Evolutionary conservation across 2,888 invertebrate genomes (phyloP).

Genomic region (Pandemis cinnamomeana): DNA sequence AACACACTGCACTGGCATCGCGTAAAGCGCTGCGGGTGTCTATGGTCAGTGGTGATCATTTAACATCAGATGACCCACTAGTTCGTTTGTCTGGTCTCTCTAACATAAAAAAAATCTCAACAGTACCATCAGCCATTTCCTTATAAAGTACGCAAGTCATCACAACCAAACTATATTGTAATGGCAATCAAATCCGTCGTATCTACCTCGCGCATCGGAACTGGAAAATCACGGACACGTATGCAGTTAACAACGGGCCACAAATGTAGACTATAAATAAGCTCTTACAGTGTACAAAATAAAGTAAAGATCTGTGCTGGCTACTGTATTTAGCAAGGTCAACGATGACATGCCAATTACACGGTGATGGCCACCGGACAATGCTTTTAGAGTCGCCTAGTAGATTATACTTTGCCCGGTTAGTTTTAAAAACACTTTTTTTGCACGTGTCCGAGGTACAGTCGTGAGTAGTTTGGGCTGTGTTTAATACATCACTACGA

Average conservation of each 20-base stretch:
- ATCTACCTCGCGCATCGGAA: conserved; percentile 20
- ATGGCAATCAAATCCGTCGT: neutral
- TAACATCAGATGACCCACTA: no score
- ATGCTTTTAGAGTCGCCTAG: conserved; percentile 12
- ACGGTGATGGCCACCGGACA: conserved; percentile 35
- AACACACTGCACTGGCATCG: no score
- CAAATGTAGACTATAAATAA: neutral
- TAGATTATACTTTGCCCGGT: conserved; percentile 20
- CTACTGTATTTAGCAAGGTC: conserved; percentile 24
- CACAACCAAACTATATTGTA: neutral
- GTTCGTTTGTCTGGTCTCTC: no score
- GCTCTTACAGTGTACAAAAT: conserved; percentile 9
- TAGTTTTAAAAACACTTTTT: conserved; percentile 24
- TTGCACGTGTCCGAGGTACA: neutral
- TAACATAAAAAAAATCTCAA: no score
- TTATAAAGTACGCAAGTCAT: neutral
- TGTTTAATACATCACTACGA: no score
- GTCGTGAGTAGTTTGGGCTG: no score
- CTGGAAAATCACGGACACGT: conserved; percentile 11
- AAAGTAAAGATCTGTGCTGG: conserved; percentile 4
- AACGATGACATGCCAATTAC: conserved; percentile 30
- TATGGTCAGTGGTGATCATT: no score
- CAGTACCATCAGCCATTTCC: no score
- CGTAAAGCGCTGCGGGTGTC: no score
- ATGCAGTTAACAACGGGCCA: neutral